A percentile compares a stretch with the other conserved stretches of the same genome.
Evolutionary conservation across 2,888 invertebrate species (phyloP).

Genomic region (Lathronympha strigana): DNA sequence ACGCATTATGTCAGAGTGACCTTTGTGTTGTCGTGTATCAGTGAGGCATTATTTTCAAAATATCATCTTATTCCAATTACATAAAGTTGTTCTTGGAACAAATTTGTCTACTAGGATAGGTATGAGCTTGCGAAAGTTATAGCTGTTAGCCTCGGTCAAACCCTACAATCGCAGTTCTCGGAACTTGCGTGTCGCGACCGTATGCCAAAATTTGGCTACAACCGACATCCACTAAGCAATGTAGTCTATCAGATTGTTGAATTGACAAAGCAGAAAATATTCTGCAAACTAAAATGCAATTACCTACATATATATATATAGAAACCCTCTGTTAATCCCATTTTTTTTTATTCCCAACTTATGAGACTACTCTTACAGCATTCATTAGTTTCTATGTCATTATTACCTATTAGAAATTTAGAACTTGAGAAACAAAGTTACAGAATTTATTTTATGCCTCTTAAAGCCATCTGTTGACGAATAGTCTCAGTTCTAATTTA

Average conservation of each 20-base stretch:
- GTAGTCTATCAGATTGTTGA: background rate
- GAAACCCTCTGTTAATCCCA: no score
- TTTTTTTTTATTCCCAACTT: no score
- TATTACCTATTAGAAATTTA: no score
- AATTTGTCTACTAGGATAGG: background rate
- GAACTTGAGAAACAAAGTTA: background rate
- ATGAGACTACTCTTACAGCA: no score
- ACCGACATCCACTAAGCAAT: constrained; percentile 6
- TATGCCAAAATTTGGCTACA: constrained; percentile 30
- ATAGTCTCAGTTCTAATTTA: background rate
- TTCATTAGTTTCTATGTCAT: no score
- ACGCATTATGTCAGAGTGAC: constrained; percentile 17
- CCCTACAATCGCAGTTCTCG: constrained; percentile 24
- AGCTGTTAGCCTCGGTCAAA: constrained; percentile 5
- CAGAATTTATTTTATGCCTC: background rate
- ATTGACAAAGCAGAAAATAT: background rate
- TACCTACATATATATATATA: background rate
- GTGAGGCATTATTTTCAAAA: background rate
- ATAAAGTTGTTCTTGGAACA: background rate
- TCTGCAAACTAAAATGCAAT: background rate
- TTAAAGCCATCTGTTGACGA: constrained; percentile 19
- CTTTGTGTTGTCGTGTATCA: background rate
- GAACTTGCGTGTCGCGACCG: constrained; percentile 35
- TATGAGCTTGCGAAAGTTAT: constrained; percentile 12
- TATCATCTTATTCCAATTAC: background rate